Evolutionary conservation across 2,113 vertebrate species (phyloP).

Genomic region (Mustela lutreola): DNA sequence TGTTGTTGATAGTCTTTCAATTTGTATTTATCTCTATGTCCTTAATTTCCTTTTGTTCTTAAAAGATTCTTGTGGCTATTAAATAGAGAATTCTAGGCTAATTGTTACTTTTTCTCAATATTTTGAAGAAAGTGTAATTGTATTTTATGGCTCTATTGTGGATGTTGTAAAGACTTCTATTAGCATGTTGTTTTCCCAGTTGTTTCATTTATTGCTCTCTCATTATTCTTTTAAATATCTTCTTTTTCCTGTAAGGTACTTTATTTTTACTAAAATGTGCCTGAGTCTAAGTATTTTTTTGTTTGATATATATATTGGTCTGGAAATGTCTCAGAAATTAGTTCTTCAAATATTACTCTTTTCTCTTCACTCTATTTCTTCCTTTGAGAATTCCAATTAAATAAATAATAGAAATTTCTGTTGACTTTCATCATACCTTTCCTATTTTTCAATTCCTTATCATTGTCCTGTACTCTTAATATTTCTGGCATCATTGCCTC

Average conservation of each 20-base stretch:
- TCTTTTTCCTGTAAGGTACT: background rate
- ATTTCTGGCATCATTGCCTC: background rate
- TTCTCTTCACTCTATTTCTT: background rate
- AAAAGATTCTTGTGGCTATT: background rate
- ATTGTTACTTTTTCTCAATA: background rate
- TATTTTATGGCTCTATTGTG: background rate
- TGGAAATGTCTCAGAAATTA: background rate
- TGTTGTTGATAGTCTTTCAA: background rate
- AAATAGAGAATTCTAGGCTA: background rate
- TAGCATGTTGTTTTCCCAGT: background rate
- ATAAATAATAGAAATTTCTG: background rate
- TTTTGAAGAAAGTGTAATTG: background rate
- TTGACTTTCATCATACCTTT: background rate
- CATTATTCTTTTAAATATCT: background rate
- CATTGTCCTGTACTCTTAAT: background rate
- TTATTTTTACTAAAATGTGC: background rate
- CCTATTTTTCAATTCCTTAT: background rate
- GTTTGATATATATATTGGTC: background rate
- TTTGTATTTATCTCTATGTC: background rate
- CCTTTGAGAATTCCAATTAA: background rate
- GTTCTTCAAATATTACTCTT: background rate
- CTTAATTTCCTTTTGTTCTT: background rate
- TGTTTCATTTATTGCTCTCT: background rate
- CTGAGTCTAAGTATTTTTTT: background rate
- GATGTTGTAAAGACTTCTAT: background rate